These are phyloP conservation scores for Pogonocherus hispidulus DNA, from an alignment of 2,888 invertebrate genomes.

Conservation along the genomic window DNA sequence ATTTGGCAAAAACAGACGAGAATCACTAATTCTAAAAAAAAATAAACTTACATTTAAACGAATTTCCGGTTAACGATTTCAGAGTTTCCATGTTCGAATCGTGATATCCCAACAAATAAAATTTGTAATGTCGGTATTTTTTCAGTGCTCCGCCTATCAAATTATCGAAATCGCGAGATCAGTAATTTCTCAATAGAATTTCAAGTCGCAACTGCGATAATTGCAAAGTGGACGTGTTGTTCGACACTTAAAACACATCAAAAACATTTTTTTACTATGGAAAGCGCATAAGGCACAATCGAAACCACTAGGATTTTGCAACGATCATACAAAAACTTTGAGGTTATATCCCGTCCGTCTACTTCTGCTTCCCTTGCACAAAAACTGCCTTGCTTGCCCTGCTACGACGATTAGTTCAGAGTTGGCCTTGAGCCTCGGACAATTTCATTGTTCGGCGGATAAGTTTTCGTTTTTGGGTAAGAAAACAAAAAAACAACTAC, in stretches of 20 bases:
- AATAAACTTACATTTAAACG: slow-evolving; percentile 51
- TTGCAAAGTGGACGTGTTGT: not conserved
- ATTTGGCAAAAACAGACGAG: slow-evolving; percentile 30
- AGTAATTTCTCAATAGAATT: slow-evolving; percentile 8
- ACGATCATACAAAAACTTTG: slow-evolving; percentile 38
- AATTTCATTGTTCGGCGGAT: slow-evolving; percentile 34
- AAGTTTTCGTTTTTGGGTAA: no score
- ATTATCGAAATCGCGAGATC: slow-evolving; percentile 7
- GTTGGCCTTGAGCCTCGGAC: slow-evolving; percentile 42
- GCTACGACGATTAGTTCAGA: slow-evolving; percentile 21
- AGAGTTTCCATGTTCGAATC: slow-evolving; percentile 40
- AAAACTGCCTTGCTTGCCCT: slow-evolving; percentile 35
- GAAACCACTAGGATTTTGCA: slow-evolving; percentile 29
- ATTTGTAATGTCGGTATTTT: slow-evolving; percentile 38
- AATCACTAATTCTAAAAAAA: slow-evolving; percentile 33
- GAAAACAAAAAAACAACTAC: no score
- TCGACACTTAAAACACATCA: slow-evolving; percentile 21
- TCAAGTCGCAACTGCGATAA: not conserved
- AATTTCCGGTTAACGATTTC: slow-evolving; percentile 46
- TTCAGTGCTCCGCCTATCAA: slow-evolving; percentile 11
- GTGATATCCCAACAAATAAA: slow-evolving; percentile 42
- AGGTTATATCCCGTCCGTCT: slow-evolving; percentile 42
- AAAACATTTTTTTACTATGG: slow-evolving; percentile 15
- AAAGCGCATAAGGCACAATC: slow-evolving; percentile 31
- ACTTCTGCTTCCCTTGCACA: slow-evolving; percentile 16